Conservation (phyloP, 1,140 invertebrate species). For the Zaprionus inermis region DNA sequence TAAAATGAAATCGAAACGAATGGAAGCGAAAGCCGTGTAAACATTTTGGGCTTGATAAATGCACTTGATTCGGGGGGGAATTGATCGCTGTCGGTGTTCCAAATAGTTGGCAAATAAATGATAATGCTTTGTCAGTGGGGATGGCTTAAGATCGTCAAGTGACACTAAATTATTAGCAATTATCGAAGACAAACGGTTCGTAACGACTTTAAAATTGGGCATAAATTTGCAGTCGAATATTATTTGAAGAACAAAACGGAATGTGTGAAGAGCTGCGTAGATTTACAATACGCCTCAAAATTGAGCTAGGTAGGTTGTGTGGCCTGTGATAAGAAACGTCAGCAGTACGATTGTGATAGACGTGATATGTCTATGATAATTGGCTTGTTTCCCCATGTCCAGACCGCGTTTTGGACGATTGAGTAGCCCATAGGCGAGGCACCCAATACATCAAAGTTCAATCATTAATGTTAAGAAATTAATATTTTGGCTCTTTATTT, state of each 20-base stretch:
- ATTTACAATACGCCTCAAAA: conserved; percentile 49
- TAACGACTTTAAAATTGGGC: conserved; percentile 73
- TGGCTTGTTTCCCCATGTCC: conserved; percentile 29
- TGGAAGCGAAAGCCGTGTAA: conserved; percentile 19
- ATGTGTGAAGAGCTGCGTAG: conserved; percentile 40
- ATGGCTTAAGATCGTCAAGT: conserved; percentile 70
- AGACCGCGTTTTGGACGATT: conserved; percentile 3
- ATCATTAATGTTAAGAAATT: conserved; percentile 37
- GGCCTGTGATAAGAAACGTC: conserved; percentile 35
- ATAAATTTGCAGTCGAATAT: conserved; percentile 60
- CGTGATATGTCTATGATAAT: conserved; percentile 33
- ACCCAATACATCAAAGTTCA: conserved; percentile 44
- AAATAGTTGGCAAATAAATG: conserved; percentile 49
- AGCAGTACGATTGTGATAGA: conserved; percentile 31
- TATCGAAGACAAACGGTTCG: conserved; percentile 74
- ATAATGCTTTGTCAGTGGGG: conserved; percentile 56
- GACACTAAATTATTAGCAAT: conserved; percentile 80
- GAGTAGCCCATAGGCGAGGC: conserved; percentile 1
- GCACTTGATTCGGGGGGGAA: conserved; percentile 55
- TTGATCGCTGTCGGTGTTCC: conserved; percentile 58
- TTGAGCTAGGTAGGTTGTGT: conserved; percentile 15
- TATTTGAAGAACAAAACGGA: conserved; percentile 15
- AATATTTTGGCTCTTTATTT: conserved; percentile 49
- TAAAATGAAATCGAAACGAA: conserved; percentile 18
- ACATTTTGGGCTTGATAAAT: conserved; percentile 49